phyloP scores from a whole-genome alignment of 2,113 vertebrate species.

The Lycaon pictus region DNA sequence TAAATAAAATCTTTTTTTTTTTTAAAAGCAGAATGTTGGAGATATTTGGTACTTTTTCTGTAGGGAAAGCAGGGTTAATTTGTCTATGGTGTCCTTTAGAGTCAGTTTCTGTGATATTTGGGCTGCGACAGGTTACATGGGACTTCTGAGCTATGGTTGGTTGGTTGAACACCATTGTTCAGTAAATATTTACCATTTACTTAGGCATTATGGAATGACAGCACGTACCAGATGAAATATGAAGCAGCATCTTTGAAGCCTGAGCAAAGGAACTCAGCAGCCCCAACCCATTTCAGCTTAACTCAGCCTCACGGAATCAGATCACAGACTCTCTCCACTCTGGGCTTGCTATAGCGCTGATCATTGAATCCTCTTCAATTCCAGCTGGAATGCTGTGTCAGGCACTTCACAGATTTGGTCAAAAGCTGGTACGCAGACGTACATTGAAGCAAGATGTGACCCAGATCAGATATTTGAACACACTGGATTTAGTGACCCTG shows the following conservation, averaged over 20 bases:
- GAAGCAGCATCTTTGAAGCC: not conserved
- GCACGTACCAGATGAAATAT: not conserved
- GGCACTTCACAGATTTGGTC: not conserved
- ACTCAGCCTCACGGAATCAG: not conserved
- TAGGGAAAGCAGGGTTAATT: conserved; percentile 2
- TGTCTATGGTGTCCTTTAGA: conserved; percentile 48
- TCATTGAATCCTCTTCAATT: not conserved
- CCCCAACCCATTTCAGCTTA: not conserved
- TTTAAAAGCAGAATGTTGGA: conserved; percentile 69
- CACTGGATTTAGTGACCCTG: no score
- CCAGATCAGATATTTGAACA: no score
- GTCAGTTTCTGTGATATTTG: not conserved
- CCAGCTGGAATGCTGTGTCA: not conserved
- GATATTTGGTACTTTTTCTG: conserved; percentile 63
- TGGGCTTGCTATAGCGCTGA: not conserved
- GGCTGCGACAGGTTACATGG: conserved; percentile 38
- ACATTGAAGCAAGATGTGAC: not conserved
- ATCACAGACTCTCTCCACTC: not conserved
- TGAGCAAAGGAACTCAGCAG: not conserved
- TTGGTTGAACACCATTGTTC: conserved; percentile 27
- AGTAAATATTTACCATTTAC: conserved; percentile 15
- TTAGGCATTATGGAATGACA: not conserved
- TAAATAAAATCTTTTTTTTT: conserved; percentile 17
- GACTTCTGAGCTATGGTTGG: not conserved
- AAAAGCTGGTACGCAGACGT: not conserved